phyloP scores from a whole-genome alignment of 2,797 vertebrate genomes.

The Carduelis carduelis region DNA sequence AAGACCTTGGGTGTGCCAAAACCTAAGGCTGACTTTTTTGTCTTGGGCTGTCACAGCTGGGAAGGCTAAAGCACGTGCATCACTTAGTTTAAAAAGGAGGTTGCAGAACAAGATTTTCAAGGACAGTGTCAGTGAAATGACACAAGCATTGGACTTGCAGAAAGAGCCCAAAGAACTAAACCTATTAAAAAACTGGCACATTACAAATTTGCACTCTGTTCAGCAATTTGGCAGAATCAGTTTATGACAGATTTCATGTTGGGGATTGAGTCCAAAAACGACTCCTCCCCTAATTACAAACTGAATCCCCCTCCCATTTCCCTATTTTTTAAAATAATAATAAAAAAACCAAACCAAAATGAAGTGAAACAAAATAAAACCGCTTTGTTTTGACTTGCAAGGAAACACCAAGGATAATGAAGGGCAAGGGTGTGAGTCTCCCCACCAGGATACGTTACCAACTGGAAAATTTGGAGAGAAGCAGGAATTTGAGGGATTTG shows the following conservation, averaged over 20 bases:
- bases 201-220: slow-evolving; percentile 56
- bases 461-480: slow-evolving; percentile 65
- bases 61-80: slow-evolving; percentile 34
- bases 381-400: slow-evolving; percentile 28
- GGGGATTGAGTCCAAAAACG: slow-evolving; percentile 66
- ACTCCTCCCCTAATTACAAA: slow-evolving; percentile 74
- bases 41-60: slow-evolving; percentile 40
- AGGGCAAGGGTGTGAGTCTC: not conserved
- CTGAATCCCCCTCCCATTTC: not conserved
- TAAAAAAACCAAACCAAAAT: not conserved
- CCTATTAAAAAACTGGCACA: slow-evolving; percentile 75
- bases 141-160: slow-evolving; percentile 54
- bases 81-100: not conserved
- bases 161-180: slow-evolving; percentile 67
- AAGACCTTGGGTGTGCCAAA: slow-evolving; percentile 63
- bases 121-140: slow-evolving; percentile 63
- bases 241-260: slow-evolving; percentile 76
- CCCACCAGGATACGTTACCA: not conserved
- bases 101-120: slow-evolving; percentile 55
- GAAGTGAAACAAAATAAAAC: not conserved
- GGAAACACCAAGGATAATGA: not conserved
- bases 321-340: too few relatives aligned
- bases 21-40: slow-evolving; percentile 56
- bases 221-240: slow-evolving; percentile 74
- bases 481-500: slow-evolving; percentile 28